Percentiles rank a stretch among this genome's conserved stretches.
Evolutionary conservation across 2,797 vertebrate genomes (phyloP).

Genomic region (Gorsachius magnificus): DNA sequence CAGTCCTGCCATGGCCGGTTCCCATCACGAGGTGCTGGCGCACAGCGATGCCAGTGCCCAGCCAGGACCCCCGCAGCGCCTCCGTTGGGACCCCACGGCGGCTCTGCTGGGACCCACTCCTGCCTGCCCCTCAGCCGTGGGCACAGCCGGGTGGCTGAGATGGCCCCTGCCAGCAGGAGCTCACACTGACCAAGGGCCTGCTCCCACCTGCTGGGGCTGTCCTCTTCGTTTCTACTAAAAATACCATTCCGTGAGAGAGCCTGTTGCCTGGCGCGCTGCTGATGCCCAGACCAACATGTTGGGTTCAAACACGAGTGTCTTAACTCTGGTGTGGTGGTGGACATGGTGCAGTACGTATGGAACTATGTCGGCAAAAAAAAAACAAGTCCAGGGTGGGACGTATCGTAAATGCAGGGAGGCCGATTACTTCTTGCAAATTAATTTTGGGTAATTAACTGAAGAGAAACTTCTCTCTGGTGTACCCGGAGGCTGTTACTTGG

Average conservation of each 20-base stretch:
- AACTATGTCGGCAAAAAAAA: neutral
- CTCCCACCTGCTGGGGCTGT: neutral
- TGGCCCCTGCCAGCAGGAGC: neutral
- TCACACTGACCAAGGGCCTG: rapidly evolving
- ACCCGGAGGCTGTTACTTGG: rapidly evolving
- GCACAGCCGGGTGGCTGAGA: too few species aligned
- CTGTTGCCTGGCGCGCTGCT: rapidly evolving
- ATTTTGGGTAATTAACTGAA: neutral
- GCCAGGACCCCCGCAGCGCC: neutral
- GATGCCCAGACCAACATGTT: neutral
- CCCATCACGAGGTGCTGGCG: neutral
- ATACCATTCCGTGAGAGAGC: rapidly evolving
- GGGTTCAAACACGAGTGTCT: rapidly evolving
- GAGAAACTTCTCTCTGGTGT: neutral
- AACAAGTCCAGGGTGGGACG: rapidly evolving
- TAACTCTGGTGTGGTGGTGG: rapidly evolving
- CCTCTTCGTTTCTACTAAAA: rapidly evolving
- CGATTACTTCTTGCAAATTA: neutral
- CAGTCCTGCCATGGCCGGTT: neutral
- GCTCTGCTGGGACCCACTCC: neutral
- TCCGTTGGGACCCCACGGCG: neutral
- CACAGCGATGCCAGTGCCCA: rapidly evolving
- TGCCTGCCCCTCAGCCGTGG: rapidly evolving
- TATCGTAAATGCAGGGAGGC: neutral
- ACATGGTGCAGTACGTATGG: rapidly evolving